Evolutionary conservation across 2,113 vertebrate species (phyloP), one percentile per base, ranked within the genome.

Genomic region (Salminus brasiliensis): DNA sequence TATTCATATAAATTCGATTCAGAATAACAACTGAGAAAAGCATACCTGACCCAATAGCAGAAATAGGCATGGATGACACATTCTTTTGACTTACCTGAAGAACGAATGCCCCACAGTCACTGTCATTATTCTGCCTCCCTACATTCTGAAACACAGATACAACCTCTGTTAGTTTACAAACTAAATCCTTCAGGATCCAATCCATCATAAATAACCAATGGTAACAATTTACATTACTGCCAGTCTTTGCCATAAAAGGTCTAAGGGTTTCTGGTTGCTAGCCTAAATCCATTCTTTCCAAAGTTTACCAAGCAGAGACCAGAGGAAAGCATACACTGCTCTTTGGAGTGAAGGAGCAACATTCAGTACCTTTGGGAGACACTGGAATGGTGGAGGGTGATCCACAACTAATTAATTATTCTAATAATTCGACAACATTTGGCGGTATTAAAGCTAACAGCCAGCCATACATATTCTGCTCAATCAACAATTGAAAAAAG

Each of bases 71-170:
- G 29, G 0, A 32, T 47, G 29, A 32, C 41, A 23, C 11, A 62
- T 57, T 34, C 47, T 59, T 45, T 27, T 63, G 10, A 88, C 93
- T 91, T 76, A 97, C 96, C 95, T 97, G 96, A 47, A 97, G 90
- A 75, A 97, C 96, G 72, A 97, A 97, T 18, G 96, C 96, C 0
- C 96, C 96, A 68, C 96, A 97, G 88, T 97, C 96, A 25, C 96
- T 97, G 94, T 97, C 96, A 29, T 97, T 97, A 90, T 97, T 97
- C 88, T 97, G 96, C 73, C 96, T 92, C 79, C 95, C 96, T 72
- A 97, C 95, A 57, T 97, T 97, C 96, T 97, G 89, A 30, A 92
- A 92, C 10, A 87, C 7, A 87, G 67, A 53, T 5, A 69, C 1
- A 68, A 52, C 30, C 55, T 41, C 23, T 59, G 32, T 63, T 55